phyloP scores from a whole-genome alignment of 2,113 vertebrate species.

The Anarrhichthys ocellatus region DNA sequence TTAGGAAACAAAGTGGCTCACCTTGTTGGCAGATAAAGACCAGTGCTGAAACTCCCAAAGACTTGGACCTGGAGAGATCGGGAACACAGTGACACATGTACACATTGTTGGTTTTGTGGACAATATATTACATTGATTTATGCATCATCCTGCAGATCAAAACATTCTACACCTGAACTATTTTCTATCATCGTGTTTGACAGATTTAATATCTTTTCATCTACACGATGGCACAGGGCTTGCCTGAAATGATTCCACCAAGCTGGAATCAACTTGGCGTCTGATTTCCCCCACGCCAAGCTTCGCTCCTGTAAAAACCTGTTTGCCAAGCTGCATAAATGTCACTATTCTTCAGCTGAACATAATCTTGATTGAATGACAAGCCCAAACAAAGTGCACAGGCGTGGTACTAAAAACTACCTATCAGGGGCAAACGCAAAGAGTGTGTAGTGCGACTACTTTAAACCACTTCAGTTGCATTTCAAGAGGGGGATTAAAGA shows the following conservation, averaged over 20 bases:
- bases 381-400: slow-evolving; percentile 22
- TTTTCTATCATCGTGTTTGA: not conserved
- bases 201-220: not conserved
- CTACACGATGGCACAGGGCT: not conserved
- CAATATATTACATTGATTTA: not conserved
- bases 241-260: not conserved
- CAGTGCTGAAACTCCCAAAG: slow-evolving; percentile 97
- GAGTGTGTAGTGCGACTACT: not conserved
- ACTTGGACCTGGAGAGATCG: slow-evolving; percentile 88
- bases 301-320: slow-evolving; percentile 25
- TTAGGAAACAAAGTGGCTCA: slow-evolving; percentile 74
- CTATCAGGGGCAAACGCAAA: not conserved
- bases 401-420: not conserved
- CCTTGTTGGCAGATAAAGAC: slow-evolving; percentile 96
- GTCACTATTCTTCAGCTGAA: not conserved
- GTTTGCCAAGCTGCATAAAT: slow-evolving; percentile 27
- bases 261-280: not conserved
- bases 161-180: not conserved
- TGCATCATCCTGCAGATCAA: not conserved
- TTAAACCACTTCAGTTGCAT: not conserved
- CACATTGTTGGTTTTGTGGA: not conserved
- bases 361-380: not conserved
- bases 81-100: not conserved
- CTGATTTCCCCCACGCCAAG: slow-evolving; percentile 30
- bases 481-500: not conserved